Conservation (phyloP, 1,140 invertebrate genomes). For the Argopecten irradians region DNA sequence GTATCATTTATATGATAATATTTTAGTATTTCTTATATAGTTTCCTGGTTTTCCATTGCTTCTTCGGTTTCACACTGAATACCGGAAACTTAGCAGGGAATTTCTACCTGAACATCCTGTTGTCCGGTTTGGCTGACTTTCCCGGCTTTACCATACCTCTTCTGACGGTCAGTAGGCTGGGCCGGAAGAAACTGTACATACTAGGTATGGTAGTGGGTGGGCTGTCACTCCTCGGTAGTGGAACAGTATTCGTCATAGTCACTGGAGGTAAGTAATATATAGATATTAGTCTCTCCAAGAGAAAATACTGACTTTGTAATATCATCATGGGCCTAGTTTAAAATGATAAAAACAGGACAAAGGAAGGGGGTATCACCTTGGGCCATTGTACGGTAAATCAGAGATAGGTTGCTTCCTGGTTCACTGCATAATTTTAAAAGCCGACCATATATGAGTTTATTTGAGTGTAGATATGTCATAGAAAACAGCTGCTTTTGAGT, state of each 20-base stretch:
- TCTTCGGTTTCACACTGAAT: constrained; percentile 81
- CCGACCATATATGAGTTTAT: no score
- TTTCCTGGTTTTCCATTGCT: constrained; percentile 27
- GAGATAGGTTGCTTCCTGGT: no score
- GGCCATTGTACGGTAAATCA: no score
- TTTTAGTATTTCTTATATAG: background rate
- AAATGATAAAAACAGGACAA: background rate
- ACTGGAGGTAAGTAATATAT: background rate
- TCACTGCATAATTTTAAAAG: no score
- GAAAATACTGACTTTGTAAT: no score
- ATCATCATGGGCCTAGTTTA: background rate
- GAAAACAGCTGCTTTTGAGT: no score
- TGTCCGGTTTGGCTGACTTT: constrained; percentile 84
- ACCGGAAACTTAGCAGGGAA: constrained; percentile 62
- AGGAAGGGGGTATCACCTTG: background rate
- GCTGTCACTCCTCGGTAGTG: constrained; percentile 33
- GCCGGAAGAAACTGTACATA: constrained; percentile 61
- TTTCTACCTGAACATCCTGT: constrained; percentile 69
- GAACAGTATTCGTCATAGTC: background rate
- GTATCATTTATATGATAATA: no score
- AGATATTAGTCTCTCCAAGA: no score
- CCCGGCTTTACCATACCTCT: constrained; percentile 78
- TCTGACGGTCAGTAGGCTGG: constrained; percentile 54
- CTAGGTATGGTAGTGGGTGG: constrained; percentile 58
- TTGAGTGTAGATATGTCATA: no score